These are phyloP conservation scores for Acrobasis suavella DNA, from an alignment of 2,888 invertebrate species.

Conservation along the genomic window DNA sequence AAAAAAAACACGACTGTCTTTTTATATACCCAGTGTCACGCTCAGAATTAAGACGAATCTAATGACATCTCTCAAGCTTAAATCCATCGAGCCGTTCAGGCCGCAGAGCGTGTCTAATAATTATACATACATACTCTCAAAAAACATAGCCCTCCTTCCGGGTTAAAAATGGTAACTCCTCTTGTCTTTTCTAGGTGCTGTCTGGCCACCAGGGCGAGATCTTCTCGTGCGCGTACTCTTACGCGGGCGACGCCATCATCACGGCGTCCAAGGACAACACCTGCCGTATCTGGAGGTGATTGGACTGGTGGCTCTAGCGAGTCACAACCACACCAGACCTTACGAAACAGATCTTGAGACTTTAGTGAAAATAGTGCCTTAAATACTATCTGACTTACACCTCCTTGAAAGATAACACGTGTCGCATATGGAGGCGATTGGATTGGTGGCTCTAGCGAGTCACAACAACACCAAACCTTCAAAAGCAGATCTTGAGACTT, in stretches of 20 bases:
- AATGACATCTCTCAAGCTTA: too few relatives aligned
- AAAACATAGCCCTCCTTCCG: too few relatives aligned
- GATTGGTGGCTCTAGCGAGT: constrained; percentile 85
- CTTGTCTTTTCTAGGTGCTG: constrained; percentile 76
- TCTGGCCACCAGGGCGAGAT: constrained; percentile 90
- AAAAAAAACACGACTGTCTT: too few relatives aligned
- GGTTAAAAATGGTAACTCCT: not conserved
- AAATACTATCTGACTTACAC: too few relatives aligned
- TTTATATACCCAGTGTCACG: too few relatives aligned
- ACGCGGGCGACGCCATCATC: constrained; percentile 88
- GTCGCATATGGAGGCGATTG: constrained; percentile 90
- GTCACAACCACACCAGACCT: constrained; percentile 23
- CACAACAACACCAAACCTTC: constrained; percentile 19
- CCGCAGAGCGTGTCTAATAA: too few relatives aligned
- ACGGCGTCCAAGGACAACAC: constrained; percentile 93
- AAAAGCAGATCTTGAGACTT: constrained; percentile 7
- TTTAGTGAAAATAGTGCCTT: constrained; percentile 1
- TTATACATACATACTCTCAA: too few relatives aligned
- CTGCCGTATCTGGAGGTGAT: constrained; percentile 90
- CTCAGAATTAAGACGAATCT: too few relatives aligned
- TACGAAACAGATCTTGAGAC: not conserved
- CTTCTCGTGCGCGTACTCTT: constrained; percentile 91
- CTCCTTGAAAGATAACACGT: constrained; percentile 52
- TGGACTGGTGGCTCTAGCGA: constrained; percentile 84
- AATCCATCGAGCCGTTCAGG: too few relatives aligned